A percentile compares a stretch with the other conserved stretches of the same genome.
Evolutionary conservation across 2,113 vertebrate genomes (phyloP).

Genomic region (Cyanoramphus novaezelandiae): DNA sequence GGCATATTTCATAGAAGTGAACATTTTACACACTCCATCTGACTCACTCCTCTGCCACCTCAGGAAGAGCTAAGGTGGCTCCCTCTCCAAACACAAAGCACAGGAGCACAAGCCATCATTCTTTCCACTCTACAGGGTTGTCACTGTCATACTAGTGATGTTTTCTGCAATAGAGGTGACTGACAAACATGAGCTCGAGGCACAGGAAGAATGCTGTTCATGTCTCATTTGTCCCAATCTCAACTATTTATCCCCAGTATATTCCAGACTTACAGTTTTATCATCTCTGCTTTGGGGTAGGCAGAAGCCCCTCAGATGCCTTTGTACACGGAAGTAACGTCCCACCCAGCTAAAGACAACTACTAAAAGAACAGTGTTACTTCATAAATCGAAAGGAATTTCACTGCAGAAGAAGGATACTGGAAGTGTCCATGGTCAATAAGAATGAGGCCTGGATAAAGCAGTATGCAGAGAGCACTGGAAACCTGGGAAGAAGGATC

Average conservation of each 20-base stretch:
- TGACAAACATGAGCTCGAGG: background rate
- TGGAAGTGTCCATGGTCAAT: slow-evolving; percentile 98
- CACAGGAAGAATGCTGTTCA: background rate
- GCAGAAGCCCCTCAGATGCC: background rate
- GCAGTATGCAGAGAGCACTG: slow-evolving; percentile 84
- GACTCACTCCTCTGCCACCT: background rate
- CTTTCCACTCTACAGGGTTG: background rate
- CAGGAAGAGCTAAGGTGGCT: background rate
- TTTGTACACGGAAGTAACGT: background rate
- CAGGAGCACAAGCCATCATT: background rate
- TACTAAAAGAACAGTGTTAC: background rate
- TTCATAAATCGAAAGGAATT: background rate
- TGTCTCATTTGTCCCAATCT: background rate
- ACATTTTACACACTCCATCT: background rate
- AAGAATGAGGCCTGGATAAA: slow-evolving; percentile 95
- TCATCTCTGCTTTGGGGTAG: background rate
- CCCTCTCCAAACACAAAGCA: background rate
- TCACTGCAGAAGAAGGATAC: slow-evolving; percentile 85
- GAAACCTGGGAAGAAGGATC: slow-evolving; percentile 75
- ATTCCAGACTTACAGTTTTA: background rate
- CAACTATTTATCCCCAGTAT: background rate
- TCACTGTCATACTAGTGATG: background rate
- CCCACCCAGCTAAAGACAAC: background rate
- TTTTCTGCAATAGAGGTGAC: background rate
- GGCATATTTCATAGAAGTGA: background rate